Evolutionary conservation across 2,888 invertebrate genomes (phyloP).

Genomic region (Tipula unca): DNA sequence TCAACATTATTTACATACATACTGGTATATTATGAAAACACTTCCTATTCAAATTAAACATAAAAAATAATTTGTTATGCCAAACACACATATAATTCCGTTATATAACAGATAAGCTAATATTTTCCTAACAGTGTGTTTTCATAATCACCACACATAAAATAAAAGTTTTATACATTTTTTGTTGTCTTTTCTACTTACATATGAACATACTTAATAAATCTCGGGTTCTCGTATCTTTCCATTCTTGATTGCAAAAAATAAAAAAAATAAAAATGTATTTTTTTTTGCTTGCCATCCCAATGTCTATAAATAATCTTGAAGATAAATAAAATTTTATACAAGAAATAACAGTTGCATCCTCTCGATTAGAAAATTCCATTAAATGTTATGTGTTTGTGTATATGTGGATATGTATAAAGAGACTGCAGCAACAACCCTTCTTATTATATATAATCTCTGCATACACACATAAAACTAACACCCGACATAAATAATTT

Average conservation of each 20-base stretch:
- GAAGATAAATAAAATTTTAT: background rate
- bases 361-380: background rate
- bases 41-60: background rate
- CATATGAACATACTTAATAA: background rate
- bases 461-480: background rate
- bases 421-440: background rate
- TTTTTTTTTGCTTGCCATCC: background rate
- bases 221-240: background rate
- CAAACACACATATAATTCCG: background rate
- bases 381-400: background rate
- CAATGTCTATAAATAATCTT: conserved; percentile 8
- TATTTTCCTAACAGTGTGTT: background rate
- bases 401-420: background rate
- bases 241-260: background rate
- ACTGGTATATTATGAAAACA: background rate
- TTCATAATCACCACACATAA: background rate
- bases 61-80: background rate
- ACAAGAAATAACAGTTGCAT: background rate
- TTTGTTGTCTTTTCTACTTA: background rate
- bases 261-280: background rate
- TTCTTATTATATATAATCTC: background rate
- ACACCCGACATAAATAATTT: background rate
- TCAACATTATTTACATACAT: too few relatives aligned
- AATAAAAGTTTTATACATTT: background rate
- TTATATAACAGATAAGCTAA: background rate